Conservation (phyloP, 2,113 vertebrate species). For the Kryptolebias marmoratus region DNA sequence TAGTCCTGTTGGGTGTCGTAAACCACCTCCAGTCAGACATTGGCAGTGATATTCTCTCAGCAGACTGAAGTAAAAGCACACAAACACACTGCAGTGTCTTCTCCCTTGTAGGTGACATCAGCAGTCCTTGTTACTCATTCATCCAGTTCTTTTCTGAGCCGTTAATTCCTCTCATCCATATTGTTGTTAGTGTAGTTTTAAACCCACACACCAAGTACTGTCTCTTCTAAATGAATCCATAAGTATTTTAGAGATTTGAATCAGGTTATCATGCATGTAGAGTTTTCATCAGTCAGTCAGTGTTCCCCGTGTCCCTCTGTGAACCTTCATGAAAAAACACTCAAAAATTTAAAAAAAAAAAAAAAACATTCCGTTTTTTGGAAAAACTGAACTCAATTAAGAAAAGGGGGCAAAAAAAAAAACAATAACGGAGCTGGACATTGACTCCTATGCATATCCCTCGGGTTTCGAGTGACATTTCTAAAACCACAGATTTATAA, state of each 20-base stretch:
- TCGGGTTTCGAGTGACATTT: conserved; percentile 94
- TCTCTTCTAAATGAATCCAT: conserved; percentile 95
- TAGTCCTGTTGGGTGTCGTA: conserved; percentile 37
- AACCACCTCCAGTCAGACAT: conserved; percentile 20
- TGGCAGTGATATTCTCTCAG: conserved; percentile 26
- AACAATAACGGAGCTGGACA: conserved; percentile 70
- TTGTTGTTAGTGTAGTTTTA: conserved; percentile 3
- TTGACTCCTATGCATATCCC: conserved; percentile 95
- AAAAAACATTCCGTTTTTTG: conserved; percentile 92
- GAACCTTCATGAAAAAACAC: conserved; percentile 35
- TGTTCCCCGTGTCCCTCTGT: conserved; percentile 81
- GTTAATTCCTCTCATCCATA: background rate
- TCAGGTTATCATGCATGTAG: conserved; percentile 97
- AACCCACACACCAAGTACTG: conserved; percentile 81
- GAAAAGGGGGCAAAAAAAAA: conserved; percentile 21
- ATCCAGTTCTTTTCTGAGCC: conserved; percentile 19
- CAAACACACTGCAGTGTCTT: conserved; percentile 41
- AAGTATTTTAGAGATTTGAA: conserved; percentile 92
- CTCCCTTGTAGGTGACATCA: conserved; percentile 3
- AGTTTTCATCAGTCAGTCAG: conserved; percentile 94
- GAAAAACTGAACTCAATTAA: conserved; percentile 72
- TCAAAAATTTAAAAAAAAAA: conserved; percentile 43
- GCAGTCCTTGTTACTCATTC: conserved; percentile 5
- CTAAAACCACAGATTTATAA: conserved; percentile 89
- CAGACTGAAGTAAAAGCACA: conserved; percentile 62